Base-by-base conservation (phyloP, 1,140 invertebrate genomes). In the Uloborus diversus region DNA sequence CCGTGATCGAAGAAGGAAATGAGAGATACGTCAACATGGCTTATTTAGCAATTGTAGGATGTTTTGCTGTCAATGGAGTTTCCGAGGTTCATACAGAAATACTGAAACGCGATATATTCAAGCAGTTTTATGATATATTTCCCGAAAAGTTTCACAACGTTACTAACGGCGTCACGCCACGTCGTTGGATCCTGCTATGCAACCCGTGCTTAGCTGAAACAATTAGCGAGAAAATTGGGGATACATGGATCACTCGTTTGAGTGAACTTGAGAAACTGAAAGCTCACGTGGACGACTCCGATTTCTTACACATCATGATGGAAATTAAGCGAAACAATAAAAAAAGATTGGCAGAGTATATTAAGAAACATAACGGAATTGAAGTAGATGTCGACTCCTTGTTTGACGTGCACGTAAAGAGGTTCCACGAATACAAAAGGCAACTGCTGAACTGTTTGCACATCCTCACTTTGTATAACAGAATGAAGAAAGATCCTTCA, bases 11-110 rank as follows among this genome's bases (percentile, higher is more conserved):
- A 86, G 96, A 98, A 86, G 94, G 96, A 81, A 95, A 95, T 4
- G 96, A 96, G 68, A 99, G 99, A 86, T n/a, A n/a, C n/a, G n/a
- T n/a, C n/a, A n/a, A n/a, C n/a, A 99, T 99, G 98, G 98, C 98
- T 0, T 92, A 97, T 88, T 89, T 99, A 59, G 94, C 92, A n/a
- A 96, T 99, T 84, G 94, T 99, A 73, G 97, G 97, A 56, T 96
- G 96, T 9, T 98, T 99, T 85, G 96, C 94, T 33, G 93, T 99
- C 37, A 99, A 99, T 86, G 98, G 98, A 37, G 98, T 99, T 2
- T 98, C 98, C 1, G 90, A 92, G 62, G 93, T 99, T 68, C 98
- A 99, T 88, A 99, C 98, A 0, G 94, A 99, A 82, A 98, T 99
- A 84, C 90, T 99, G 61, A 98, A 98, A 87, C n/a, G 88, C 88